Evolutionary conservation across 2,113 vertebrate genomes (phyloP), one percentile per base, ranked within the genome.

Genomic region (Alethe diademata): DNA sequence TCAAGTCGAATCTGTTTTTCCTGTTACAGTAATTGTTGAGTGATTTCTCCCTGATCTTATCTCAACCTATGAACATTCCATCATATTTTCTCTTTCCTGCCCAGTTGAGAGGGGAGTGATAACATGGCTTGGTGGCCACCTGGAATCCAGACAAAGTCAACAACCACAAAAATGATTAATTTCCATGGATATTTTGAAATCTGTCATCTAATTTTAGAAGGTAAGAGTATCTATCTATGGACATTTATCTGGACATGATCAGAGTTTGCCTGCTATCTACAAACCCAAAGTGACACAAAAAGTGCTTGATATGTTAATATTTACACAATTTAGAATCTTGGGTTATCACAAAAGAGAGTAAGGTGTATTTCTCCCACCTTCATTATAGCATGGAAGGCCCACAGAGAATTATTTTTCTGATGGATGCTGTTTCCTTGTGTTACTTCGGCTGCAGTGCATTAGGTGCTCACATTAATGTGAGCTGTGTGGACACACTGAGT

Each of bases 401-500:
- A n/a, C 2, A 8, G 53, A 75, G 26, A 28, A 56, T 19, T 73
- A 15, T n/a, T 78, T 62, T 85, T 54, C 56, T 81, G 36, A 64
- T 53, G 6, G 1, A 19, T 58, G 26, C 4, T 43, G 3, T 31
- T 42, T 67, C 6, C 13, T 88, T 29, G 5, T 60, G 22, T 48
- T 88, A 15, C 40, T 75, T 75, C 50, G 72, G n/a, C 50, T 82
- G 28, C 0, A 0, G 9, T 36, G 20, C 13, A 31, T 18, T 43
- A 40, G 5, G 5, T 9, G 11, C n/a, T 78, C 12, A 20, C 40
- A 47, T 9, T 33, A 66, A 50, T 10, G 28, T 38, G 36, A 28
- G 3, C 12, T 78, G 31, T n/a, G 5, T 40, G n/a, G 12, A 20
- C 0, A 1, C 17, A 36, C 8, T 5, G 5, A 28, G 10, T 28